phyloP scores from a whole-genome alignment of 2,888 invertebrate species.

The Coremacera marginata region DNA sequence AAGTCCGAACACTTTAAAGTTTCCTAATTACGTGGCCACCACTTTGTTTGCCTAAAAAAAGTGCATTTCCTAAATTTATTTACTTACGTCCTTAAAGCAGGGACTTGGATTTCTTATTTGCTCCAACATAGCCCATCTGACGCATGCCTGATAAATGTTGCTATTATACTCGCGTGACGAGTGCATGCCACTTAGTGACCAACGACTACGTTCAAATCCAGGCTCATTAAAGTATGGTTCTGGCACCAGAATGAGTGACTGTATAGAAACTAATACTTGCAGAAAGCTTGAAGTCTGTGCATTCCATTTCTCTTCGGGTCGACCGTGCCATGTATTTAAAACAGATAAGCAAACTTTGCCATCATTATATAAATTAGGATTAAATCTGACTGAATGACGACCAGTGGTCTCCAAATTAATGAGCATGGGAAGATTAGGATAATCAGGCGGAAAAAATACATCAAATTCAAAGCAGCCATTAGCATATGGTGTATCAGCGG shows the following conservation, averaged over 20 bases:
- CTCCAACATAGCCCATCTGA: slow-evolving; percentile 96
- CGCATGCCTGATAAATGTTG: slow-evolving; percentile 94
- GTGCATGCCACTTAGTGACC: slow-evolving; percentile 88
- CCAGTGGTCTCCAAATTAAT: slow-evolving; percentile 93
- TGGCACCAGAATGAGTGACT: slow-evolving; percentile 90
- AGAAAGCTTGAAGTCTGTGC: slow-evolving; percentile 94
- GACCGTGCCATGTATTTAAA: slow-evolving; percentile 95
- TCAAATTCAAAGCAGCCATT: slow-evolving; percentile 94
- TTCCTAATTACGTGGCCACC: no score
- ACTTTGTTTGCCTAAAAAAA: no score
- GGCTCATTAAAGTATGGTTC: slow-evolving; percentile 97
- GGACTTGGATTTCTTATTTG: slow-evolving; percentile 90
- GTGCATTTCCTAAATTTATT: slow-evolving; percentile 1
- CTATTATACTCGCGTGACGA: slow-evolving; percentile 95
- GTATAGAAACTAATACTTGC: slow-evolving; percentile 92
- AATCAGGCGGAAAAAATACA: slow-evolving; percentile 89
- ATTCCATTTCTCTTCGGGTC: slow-evolving; percentile 98
- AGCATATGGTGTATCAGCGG: slow-evolving; percentile 91
- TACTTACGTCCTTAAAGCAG: slow-evolving; percentile 86
- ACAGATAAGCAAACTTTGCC: slow-evolving; percentile 96
- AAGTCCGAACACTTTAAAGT: no score
- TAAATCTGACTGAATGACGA: slow-evolving; percentile 89
- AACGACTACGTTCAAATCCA: slow-evolving; percentile 90
- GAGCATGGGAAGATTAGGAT: slow-evolving; percentile 87
- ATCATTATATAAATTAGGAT: slow-evolving; percentile 94